Conservation (phyloP, 2,797 vertebrate species). For the Balearica regulorum region DNA sequence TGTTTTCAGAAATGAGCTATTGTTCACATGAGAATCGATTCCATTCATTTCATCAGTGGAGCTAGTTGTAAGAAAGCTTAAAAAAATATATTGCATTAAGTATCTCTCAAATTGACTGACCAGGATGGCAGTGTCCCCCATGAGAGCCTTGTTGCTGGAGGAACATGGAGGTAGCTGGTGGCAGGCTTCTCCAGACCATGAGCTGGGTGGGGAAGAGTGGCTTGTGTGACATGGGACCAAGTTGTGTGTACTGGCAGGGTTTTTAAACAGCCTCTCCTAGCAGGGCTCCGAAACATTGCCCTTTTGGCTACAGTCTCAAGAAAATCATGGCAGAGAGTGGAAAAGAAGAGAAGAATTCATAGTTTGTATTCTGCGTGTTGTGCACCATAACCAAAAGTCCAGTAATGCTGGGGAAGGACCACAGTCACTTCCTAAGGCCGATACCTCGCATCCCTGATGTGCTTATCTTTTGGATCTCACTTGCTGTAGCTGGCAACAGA, state of each 20-base stretch:
- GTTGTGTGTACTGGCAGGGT: background rate
- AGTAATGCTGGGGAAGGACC: too few species aligned
- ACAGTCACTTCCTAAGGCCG: background rate
- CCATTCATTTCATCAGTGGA: background rate
- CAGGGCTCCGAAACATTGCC: background rate
- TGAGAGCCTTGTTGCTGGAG: background rate
- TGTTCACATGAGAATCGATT: background rate
- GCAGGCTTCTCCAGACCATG: background rate
- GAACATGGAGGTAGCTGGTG: background rate
- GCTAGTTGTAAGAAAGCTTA: background rate
- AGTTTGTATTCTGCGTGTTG: background rate
- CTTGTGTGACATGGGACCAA: background rate
- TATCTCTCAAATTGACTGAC: background rate
- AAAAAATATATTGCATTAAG: background rate
- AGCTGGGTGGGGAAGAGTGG: too few species aligned
- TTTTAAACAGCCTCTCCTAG: background rate
- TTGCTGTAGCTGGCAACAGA: background rate
- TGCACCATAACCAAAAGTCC: too few species aligned
- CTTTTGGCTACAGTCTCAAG: background rate
- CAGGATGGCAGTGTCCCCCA: background rate
- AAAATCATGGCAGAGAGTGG: background rate
- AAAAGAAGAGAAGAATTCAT: background rate
- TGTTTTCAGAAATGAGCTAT: background rate
- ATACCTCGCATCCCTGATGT: background rate
- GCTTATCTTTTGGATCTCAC: background rate